Conservation (phyloP, 2,797 vertebrate species). For the Catharus ustulatus region DNA sequence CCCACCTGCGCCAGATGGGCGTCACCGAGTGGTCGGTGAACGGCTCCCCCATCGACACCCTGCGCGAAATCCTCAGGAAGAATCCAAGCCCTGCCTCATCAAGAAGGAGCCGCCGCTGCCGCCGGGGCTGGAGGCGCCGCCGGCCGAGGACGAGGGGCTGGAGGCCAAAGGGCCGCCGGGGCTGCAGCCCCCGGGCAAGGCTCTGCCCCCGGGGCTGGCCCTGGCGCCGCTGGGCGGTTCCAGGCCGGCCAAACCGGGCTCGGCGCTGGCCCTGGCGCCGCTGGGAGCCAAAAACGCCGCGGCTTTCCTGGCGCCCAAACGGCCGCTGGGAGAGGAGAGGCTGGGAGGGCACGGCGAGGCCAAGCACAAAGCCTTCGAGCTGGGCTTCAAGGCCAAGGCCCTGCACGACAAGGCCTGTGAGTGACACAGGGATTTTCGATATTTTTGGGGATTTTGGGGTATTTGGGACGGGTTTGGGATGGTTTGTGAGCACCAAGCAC, state of each 20-base stretch:
- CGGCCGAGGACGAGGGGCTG: not conserved
- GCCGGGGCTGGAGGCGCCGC: not conserved
- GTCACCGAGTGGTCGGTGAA: slow-evolving; percentile 87
- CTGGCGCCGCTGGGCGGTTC: not conserved
- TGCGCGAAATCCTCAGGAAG: not conserved
- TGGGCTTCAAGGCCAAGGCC: no score
- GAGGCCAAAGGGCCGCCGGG: not conserved
- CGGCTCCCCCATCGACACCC: slow-evolving; percentile 80
- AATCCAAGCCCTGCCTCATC: not conserved
- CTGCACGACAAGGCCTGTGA: no score
- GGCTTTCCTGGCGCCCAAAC: not conserved
- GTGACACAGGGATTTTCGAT: no score
- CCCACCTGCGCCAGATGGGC: slow-evolving; percentile 89
- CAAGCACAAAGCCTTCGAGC: not conserved
- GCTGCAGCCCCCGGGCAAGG: not conserved
- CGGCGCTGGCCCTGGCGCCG: not conserved
- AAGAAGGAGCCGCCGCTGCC: not conserved
- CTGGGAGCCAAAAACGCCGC: not conserved
- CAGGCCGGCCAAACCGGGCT: not conserved
- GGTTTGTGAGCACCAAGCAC: no score
- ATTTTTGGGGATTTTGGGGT: no score
- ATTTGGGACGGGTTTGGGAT: no score
- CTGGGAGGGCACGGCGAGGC: not conserved
- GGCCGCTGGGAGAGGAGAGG: not conserved
- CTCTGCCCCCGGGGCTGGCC: not conserved